A percentile compares a stretch with the other conserved stretches of the same genome.
phyloP scores from a whole-genome alignment of 2,888 invertebrate species.

The Oasisia sp. region DNA sequence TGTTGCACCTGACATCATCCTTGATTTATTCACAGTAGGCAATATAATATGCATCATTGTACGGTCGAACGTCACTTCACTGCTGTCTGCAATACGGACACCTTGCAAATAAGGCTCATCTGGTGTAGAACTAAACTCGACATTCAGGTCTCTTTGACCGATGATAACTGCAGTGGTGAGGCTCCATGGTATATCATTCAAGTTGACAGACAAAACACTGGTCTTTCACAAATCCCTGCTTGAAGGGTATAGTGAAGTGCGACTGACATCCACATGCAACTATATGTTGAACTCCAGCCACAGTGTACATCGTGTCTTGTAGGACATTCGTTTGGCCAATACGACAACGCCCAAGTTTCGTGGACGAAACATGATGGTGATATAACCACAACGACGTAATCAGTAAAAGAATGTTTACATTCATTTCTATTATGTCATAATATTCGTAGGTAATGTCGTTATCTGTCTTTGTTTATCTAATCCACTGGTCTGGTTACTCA shows the following conservation, averaged over 20 bases:
- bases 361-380: neutral
- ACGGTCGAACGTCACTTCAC: too few species aligned
- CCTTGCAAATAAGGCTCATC: too few species aligned
- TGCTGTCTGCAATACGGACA: too few species aligned
- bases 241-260: neutral
- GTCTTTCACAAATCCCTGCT: too few species aligned
- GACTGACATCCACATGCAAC: neutral
- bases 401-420: neutral
- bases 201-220: too few species aligned
- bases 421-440: neutral
- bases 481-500: neutral
- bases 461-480: neutral
- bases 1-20: too few species aligned
- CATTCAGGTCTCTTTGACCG: too few species aligned
- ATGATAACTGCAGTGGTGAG: too few species aligned
- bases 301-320: neutral
- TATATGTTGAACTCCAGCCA: neutral
- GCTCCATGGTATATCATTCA: too few species aligned
- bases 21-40: too few species aligned
- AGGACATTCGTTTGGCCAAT: neutral
- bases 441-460: neutral
- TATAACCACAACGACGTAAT: neutral
- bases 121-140: too few species aligned
- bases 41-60: too few species aligned
- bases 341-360: neutral